phyloP scores from a whole-genome alignment of 2,888 invertebrate genomes.

The Lycophotia porphyrea region DNA sequence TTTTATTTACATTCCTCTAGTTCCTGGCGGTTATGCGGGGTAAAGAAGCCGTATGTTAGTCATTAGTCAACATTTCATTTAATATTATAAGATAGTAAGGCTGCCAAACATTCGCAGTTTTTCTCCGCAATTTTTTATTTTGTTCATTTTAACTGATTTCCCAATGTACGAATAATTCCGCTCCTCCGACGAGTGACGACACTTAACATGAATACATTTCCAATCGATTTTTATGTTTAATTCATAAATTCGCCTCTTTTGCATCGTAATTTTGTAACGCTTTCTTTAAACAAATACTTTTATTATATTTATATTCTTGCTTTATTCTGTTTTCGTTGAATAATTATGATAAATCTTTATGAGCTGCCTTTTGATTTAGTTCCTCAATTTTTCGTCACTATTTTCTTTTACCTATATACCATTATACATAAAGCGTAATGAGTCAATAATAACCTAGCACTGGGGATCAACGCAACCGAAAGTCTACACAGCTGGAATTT shows the following conservation, averaged over 20 bases:
- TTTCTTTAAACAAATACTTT: conserved; percentile 36
- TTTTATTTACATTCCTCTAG: conserved; percentile 11
- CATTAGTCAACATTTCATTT: conserved; percentile 27
- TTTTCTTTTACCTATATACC: background rate
- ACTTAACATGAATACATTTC: conserved; percentile 72
- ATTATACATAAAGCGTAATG: background rate
- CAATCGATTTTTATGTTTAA: conserved; percentile 72
- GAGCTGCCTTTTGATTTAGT: background rate
- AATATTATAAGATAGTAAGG: conserved; percentile 20
- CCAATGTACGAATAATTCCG: conserved; percentile 72
- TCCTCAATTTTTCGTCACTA: background rate
- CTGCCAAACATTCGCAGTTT: conserved; percentile 28
- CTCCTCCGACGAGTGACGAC: conserved; percentile 64
- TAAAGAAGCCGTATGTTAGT: conserved; percentile 31
- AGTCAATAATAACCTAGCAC: conserved; percentile 7
- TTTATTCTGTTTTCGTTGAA: conserved; percentile 13
- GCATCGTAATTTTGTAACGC: conserved; percentile 51
- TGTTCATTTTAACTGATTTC: conserved; percentile 63
- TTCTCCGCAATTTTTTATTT: conserved; percentile 18
- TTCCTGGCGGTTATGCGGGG: background rate
- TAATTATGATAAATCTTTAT: conserved; percentile 9
- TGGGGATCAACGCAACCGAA: background rate
- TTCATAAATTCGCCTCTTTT: conserved; percentile 68
- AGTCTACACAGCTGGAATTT: conserved; percentile 10
- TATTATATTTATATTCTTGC: background rate